Evolutionary conservation across 2,888 invertebrate genomes (phyloP).

Genomic region (Cotesia congregata): DNA sequence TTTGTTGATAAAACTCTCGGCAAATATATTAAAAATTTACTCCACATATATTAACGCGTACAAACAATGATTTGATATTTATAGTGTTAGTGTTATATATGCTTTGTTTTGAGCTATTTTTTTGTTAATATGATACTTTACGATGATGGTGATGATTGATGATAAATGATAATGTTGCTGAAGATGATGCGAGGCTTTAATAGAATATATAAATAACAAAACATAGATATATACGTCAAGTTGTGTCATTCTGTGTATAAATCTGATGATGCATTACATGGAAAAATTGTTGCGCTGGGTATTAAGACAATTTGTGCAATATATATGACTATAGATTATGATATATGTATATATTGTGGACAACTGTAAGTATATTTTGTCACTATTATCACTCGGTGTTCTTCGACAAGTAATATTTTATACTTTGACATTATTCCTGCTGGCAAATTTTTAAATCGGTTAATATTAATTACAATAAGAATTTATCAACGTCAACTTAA

Average conservation of each 20-base stretch:
- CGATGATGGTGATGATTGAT: too few relatives aligned
- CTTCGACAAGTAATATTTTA: background rate
- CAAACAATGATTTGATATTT: too few relatives aligned
- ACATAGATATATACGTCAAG: background rate
- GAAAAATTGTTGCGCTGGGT: background rate
- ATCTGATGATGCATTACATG: background rate
- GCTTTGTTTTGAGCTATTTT: background rate
- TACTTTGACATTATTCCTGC: background rate
- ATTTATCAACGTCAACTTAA: background rate
- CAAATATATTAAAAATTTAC: too few relatives aligned
- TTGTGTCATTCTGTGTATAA: background rate
- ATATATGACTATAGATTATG: background rate
- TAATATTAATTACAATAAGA: background rate
- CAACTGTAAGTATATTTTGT: background rate
- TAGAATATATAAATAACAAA: background rate
- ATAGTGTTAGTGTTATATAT: background rate
- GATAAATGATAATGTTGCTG: too few relatives aligned
- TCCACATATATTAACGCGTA: too few relatives aligned
- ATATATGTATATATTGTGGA: background rate
- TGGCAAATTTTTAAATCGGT: background rate
- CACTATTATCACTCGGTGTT: background rate
- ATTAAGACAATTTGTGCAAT: background rate
- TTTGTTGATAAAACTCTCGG: conserved; percentile 8
- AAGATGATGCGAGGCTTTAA: background rate
- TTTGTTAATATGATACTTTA: background rate